Evolutionary conservation across 2,888 invertebrate genomes (phyloP), one percentile per base, ranked within the genome.

Genomic region (Aethes cnicana): DNA sequence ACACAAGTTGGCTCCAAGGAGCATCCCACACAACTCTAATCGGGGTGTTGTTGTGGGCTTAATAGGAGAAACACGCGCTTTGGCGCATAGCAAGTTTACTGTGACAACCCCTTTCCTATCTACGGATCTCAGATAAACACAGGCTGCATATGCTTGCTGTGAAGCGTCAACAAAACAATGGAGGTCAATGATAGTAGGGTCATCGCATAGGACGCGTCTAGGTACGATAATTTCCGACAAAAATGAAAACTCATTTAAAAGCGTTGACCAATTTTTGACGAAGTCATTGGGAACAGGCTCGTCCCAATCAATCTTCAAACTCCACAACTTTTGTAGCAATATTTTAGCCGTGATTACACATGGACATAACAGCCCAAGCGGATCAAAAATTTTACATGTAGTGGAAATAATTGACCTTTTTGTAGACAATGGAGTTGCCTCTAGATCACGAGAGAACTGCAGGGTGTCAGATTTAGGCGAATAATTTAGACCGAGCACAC

Each of bases 21-120:
- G 46, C 0, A 62, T 65, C 4, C 61, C 64, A 25, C 61, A 62
- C 8, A 66, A 33, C 25, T 66, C 66, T 2, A 66, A 41, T 12
- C 62, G 41, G 1, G 65, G 63, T n/a, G 64, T 53, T 1, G 53
- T 57, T 17, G 56, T 44, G 4, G 50, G 33, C 42, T 26, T 26
- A 8, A 26, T 6, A 6, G 26, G 26, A 4, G 26, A 4, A n/a
- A 26, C 26, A n/a, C 26, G 26, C n/a, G 26, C 26, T 8, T 26
- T 26, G 9, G 26, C 26, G n/a, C 26, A 26, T n/a, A 26, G n/a
- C 5, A 26, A 8, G 3, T 16, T 6, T 14, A 32, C 32, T 2
- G 26, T 32, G 7, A 59, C 26, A 3, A 3, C 3, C n/a, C 26
- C 26, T 3, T 26, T n/a, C n/a, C 32, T 14, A 16, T 32, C 32